Conservation (phyloP, 2,888 invertebrate genomes). For the Bellardia pandia region DNA sequence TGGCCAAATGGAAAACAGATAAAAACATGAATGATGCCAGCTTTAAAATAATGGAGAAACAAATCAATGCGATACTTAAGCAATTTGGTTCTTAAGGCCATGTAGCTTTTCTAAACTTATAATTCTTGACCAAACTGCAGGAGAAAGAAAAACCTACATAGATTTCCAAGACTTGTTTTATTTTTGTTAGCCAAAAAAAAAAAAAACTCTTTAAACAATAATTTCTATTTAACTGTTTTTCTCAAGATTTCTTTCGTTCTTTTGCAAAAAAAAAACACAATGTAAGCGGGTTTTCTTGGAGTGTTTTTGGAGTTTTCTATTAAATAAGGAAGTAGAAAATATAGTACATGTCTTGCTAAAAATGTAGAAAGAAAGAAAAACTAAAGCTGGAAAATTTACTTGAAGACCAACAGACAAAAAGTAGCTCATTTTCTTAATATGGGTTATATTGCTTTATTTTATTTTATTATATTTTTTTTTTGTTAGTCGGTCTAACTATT, state of each 20-base stretch:
- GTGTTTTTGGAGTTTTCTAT: conserved; percentile 47
- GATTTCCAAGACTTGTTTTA: conserved; percentile 60
- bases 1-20: conserved; percentile 50
- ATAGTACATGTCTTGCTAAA: conserved; percentile 47
- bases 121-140: conserved; percentile 5
- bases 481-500: not conserved
- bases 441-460: conserved; percentile 46
- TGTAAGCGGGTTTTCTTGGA: conserved; percentile 50
- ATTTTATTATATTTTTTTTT: not conserved
- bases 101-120: conserved; percentile 23
- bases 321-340: conserved; percentile 72
- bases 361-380: not conserved
- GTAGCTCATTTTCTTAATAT: conserved; percentile 70
- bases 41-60: not conserved
- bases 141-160: conserved; percentile 40
- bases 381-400: conserved; percentile 60
- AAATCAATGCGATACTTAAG: conserved; percentile 33
- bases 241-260: not conserved
- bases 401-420: conserved; percentile 26
- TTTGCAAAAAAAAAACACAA: not conserved
- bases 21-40: conserved; percentile 68
- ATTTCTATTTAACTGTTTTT: conserved; percentile 64
- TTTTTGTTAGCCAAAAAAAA: not conserved
- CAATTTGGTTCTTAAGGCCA: conserved; percentile 42
- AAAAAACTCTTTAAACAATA: conserved; percentile 9